Conservation (phyloP, 2,113 vertebrate species). For the Catharus bicknelli region DNA sequence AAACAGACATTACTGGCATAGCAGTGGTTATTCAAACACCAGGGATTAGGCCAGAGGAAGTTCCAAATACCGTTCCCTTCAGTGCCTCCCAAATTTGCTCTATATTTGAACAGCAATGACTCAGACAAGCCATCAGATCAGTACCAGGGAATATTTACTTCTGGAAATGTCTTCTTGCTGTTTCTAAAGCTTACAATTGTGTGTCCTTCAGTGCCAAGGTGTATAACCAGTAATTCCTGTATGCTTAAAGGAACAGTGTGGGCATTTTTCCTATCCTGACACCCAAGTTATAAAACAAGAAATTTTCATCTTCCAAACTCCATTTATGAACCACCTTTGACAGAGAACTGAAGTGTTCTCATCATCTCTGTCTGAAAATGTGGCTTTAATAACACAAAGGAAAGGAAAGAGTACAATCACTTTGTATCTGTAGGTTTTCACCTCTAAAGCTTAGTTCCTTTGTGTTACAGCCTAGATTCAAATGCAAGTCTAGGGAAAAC, state of each 20-base stretch:
- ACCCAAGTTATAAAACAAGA: background rate
- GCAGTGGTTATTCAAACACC: background rate
- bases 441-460: background rate
- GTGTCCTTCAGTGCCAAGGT: background rate
- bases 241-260: background rate
- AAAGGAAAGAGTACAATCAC: background rate
- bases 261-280: background rate
- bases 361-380: background rate
- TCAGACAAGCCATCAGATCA: background rate
- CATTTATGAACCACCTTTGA: background rate
- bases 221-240: background rate
- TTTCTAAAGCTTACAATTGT: background rate
- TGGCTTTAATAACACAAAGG: background rate
- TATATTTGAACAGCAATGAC: background rate
- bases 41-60: background rate
- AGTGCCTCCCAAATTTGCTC: background rate
- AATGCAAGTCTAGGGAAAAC: background rate
- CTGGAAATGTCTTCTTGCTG: background rate
- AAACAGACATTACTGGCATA: background rate
- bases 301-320: background rate
- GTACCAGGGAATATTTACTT: slow-evolving; percentile 4
- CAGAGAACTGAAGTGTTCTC: background rate
- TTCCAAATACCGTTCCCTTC: background rate
- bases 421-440: background rate
- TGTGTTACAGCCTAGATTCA: background rate